A percentile compares a stretch with the other conserved stretches of the same genome.
phyloP scores from a whole-genome alignment of 2,888 invertebrate genomes.

The Adineta ricciae region DNA sequence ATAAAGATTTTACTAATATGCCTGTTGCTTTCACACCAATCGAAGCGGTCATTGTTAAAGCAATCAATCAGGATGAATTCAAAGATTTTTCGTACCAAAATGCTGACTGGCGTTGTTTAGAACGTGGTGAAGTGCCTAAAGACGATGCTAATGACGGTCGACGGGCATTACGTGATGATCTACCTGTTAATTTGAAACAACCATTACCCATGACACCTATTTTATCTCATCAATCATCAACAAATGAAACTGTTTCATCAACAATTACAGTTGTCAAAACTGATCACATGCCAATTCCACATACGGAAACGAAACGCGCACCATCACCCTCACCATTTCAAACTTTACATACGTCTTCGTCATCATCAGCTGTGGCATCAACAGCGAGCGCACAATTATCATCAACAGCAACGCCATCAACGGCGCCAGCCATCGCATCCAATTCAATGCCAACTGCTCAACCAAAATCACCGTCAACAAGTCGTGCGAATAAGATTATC shows the following conservation, averaged over 20 bases:
- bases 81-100: constrained; percentile 92
- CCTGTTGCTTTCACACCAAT: constrained; percentile 91
- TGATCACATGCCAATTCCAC: constrained; percentile 18
- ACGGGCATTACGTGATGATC: constrained; percentile 17
- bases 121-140: not conserved
- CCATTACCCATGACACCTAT: constrained; percentile 15
- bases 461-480: constrained; percentile 6
- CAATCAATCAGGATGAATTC: constrained; percentile 97
- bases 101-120: constrained; percentile 59
- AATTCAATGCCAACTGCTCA: not conserved
- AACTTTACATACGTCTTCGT: not conserved
- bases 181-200: not conserved
- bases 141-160: constrained; percentile 20
- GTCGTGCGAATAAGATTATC: not conserved
- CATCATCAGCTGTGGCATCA: not conserved
- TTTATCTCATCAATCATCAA: not conserved
- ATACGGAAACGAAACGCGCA: not conserved
- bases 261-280: constrained; percentile 17
- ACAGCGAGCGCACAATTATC: not conserved
- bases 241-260: constrained; percentile 5
- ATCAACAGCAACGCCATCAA: not conserved
- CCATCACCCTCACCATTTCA: constrained; percentile 12
- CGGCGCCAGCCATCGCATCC: not conserved
- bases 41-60: constrained; percentile 66
- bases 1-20: constrained; percentile 96